phyloP scores from a whole-genome alignment of 2,113 vertebrate genomes.

The Brachypteracias leptosomus region DNA sequence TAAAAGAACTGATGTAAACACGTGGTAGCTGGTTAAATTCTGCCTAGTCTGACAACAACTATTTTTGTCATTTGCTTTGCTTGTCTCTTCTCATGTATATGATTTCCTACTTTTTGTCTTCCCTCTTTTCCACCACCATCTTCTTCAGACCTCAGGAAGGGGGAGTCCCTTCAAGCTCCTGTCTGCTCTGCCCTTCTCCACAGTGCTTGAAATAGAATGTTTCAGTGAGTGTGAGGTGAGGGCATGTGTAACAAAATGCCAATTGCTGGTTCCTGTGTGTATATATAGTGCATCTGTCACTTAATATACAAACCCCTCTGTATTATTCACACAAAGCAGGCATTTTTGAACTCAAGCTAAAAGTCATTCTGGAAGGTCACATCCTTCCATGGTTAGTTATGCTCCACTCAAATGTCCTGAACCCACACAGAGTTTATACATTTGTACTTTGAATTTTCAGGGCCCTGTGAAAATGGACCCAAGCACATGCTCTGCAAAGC shows the following conservation, averaged over 20 bases:
- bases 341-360: not conserved
- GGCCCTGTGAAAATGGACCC: not conserved
- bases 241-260: not conserved
- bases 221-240: not conserved
- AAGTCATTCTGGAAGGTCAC: constrained; percentile 31
- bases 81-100: constrained; percentile 22
- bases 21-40: not conserved
- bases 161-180: not conserved
- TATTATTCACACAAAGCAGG: not conserved
- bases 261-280: not conserved
- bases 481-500: too few species aligned
- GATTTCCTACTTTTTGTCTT: not conserved
- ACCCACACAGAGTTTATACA: not conserved
- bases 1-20: not conserved
- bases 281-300: constrained; percentile 19
- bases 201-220: constrained; percentile 13
- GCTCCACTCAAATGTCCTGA: not conserved
- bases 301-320: constrained; percentile 1
- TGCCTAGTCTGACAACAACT: constrained; percentile 2
- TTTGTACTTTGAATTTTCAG: not conserved
- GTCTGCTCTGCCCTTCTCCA: not conserved
- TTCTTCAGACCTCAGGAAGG: not conserved
- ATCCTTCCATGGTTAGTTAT: not conserved
- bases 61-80: constrained; percentile 6
- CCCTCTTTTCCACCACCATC: not conserved